Evolutionary conservation across 1,140 invertebrate genomes (phyloP).

Genomic region (Chrysoperla carnea): DNA sequence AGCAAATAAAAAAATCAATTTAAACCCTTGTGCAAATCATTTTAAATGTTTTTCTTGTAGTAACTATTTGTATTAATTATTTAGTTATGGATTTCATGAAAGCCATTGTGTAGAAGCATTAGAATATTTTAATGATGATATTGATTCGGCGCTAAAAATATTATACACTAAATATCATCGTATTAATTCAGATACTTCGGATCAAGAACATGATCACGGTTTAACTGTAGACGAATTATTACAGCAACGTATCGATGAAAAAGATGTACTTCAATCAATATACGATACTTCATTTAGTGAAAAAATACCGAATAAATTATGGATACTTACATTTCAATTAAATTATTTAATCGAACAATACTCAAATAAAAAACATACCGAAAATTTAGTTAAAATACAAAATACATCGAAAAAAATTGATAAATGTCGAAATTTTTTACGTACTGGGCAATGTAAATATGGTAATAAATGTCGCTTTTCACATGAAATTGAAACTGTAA

Average conservation of each 20-base stretch:
- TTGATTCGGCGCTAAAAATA: constrained; percentile 45
- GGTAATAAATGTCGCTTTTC: constrained; percentile 50
- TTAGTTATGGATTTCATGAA: constrained; percentile 48
- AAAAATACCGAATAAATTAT: constrained; percentile 41
- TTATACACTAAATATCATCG: constrained; percentile 50
- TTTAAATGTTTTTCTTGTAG: background rate
- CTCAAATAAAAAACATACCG: constrained; percentile 25
- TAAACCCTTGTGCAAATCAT: background rate
- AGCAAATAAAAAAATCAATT: too few species aligned
- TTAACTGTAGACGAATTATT: constrained; percentile 30
- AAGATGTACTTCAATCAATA: constrained; percentile 51
- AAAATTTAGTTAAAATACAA: constrained; percentile 7
- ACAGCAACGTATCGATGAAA: constrained; percentile 47
- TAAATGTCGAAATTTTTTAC: constrained; percentile 44
- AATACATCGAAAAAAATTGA: constrained; percentile 34
- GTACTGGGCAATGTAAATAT: constrained; percentile 47
- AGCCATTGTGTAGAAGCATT: constrained; percentile 56
- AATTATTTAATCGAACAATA: constrained; percentile 45
- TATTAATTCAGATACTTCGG: constrained; percentile 18
- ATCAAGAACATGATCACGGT: constrained; percentile 14
- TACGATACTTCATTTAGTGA: constrained; percentile 47
- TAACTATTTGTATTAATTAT: constrained; percentile 11
- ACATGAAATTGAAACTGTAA: constrained; percentile 32
- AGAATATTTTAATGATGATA: constrained; percentile 35
- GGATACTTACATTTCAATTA: constrained; percentile 43